Evolutionary conservation across 92 coral and sea anemone species (phyloP), one percentile per base, ranked within the genome.

Genomic region (Phenganax marumi): DNA sequence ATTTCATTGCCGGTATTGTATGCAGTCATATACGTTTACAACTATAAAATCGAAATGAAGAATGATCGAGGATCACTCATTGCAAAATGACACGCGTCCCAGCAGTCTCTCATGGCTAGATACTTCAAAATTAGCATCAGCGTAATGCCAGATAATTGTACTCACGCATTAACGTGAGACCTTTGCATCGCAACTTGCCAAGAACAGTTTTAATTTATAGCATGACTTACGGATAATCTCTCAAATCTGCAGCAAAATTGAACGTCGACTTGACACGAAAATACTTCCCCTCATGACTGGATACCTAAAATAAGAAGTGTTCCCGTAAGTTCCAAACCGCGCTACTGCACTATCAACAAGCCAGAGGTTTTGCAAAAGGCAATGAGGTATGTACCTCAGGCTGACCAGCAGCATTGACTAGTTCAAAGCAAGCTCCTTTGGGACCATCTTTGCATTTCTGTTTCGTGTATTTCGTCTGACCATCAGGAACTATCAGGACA

Each of bases 241-340:
- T 97, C n/a, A 95, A 86, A 83, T 95, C 98, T 46, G 98, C 98
- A 47, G 98, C 98, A 86, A 95, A 95, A 84, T 95, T 95, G 65
- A 95, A 95, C 25, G 90, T 97, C 62, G 98, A 91, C 68, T 95
- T 95, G n/a, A 95, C 98, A 21, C 98, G 85, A 56, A 92, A 92
- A 57, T 92, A 95, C 54, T 95, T 95, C 49, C 98, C 98, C 70
- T 95, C 98, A 61, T 95, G 98, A 81, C 98, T 95, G 56, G 98
- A 95, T 19, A 95, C 98, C 98, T 95, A 65, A 10, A 58, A 46
- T 22, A 75, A 84, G 26, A 13, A 62, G 43, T 33, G 43, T 33
- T 33, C 5, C 43, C 2, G 43, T 62, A 62, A 8, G 16, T 25
- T 47, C 24, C 14, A 66, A 66, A 25, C 72, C 5, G n/a, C n/a